Conservation (phyloP, 2,888 invertebrate species). For the Drymonia ruficornis region DNA sequence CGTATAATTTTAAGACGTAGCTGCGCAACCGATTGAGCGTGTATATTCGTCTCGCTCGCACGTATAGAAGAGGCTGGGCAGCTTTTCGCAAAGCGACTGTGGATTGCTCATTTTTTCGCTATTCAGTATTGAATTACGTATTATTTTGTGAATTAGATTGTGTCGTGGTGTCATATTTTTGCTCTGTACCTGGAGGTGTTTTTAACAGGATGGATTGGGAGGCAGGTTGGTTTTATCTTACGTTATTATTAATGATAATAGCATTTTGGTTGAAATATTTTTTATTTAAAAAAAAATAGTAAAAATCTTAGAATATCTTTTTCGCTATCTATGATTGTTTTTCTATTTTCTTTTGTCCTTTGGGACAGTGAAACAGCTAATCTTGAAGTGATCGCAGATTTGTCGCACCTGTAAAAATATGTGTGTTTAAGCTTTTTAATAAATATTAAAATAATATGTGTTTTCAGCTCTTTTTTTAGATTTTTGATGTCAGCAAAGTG, state of each 20-base stretch:
- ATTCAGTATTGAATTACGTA: slow-evolving; percentile 79
- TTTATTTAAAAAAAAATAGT: slow-evolving; percentile 17
- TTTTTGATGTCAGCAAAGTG: too few relatives aligned
- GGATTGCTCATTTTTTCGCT: slow-evolving; percentile 80
- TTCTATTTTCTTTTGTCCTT: slow-evolving; percentile 56
- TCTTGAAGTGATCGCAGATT: slow-evolving; percentile 95
- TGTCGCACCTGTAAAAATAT: slow-evolving; percentile 90
- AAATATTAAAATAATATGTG: not conserved
- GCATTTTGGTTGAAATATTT: slow-evolving; percentile 7
- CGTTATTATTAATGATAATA: slow-evolving; percentile 6
- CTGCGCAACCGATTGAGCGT: slow-evolving; percentile 44
- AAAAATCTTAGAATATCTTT: not conserved
- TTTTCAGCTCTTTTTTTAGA: not conserved
- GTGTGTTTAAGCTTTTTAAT: not conserved
- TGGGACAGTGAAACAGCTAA: slow-evolving; percentile 89
- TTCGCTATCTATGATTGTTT: not conserved
- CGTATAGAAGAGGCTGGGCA: slow-evolving; percentile 52
- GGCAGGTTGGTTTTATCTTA: slow-evolving; percentile 61
- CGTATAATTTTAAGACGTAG: slow-evolving; percentile 84
- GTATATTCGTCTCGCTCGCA: slow-evolving; percentile 62
- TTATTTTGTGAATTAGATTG: slow-evolving; percentile 84
- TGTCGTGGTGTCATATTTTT: slow-evolving; percentile 77
- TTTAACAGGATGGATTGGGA: slow-evolving; percentile 58
- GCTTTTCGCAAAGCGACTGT: slow-evolving; percentile 66
- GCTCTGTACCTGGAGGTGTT: slow-evolving; percentile 63